Percentiles rank a stretch among this genome's conserved stretches.
Conservation (phyloP, 64 coral and sea anemone species). For the Actinia equina region DNA sequence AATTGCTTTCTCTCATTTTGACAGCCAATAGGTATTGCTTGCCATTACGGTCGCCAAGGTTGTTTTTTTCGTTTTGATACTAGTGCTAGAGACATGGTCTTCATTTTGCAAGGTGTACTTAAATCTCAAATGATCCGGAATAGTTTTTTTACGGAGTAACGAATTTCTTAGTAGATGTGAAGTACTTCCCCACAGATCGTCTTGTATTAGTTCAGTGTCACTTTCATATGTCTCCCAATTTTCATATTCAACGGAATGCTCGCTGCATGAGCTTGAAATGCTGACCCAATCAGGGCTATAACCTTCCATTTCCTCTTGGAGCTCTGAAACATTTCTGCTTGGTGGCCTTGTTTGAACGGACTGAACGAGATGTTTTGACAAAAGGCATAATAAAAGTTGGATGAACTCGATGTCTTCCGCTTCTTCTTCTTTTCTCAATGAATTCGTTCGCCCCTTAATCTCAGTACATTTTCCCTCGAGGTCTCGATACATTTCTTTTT, state of each 20-base stretch:
- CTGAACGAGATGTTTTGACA: not conserved
- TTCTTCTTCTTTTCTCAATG: not conserved
- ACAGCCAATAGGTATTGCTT: no score
- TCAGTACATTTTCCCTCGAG: not conserved
- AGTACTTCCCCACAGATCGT: not conserved
- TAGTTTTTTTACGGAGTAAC: not conserved
- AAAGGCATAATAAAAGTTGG: not conserved
- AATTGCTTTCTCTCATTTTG: no score
- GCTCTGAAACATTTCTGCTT: not conserved
- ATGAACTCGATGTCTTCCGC: not conserved
- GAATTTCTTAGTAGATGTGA: not conserved
- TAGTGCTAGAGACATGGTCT: not conserved
- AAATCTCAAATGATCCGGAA: constrained; percentile 26
- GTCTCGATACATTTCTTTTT: not conserved
- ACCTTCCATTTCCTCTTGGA: not conserved
- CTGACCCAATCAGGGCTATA: not conserved
- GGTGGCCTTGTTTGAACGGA: not conserved
- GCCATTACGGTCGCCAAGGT: not conserved
- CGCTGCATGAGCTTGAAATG: not conserved
- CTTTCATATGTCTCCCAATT: not conserved
- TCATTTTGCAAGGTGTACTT: not conserved
- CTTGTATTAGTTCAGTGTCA: not conserved
- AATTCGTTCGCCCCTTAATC: not conserved
- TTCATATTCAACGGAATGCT: not conserved
- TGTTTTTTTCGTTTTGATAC: not conserved